Evolutionary conservation across 1,140 invertebrate species (phyloP).

Genomic region (Proctacanthus coquilletti): DNA sequence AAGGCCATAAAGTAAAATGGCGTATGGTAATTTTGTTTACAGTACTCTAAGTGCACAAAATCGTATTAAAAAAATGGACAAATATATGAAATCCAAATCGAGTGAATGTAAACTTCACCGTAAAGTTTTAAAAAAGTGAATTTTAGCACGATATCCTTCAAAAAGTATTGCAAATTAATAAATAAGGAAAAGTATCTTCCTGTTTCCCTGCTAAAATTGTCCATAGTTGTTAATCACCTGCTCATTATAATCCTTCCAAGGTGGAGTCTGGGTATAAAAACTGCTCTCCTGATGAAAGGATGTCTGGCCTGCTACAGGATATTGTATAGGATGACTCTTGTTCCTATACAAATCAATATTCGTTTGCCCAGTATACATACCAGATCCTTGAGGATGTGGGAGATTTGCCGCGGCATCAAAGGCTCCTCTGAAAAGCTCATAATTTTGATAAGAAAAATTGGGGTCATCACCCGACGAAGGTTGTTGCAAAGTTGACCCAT

Average conservation of each 20-base stretch:
- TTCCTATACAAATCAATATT: too few species aligned
- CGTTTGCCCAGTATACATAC: too few species aligned
- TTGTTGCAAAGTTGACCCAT: conserved; percentile 15
- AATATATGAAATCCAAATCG: too few species aligned
- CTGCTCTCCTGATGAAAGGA: conserved; percentile 23
- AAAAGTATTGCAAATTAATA: neutral
- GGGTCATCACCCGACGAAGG: conserved; percentile 6
- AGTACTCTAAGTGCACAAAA: too few species aligned
- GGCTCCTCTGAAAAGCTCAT: conserved; percentile 38
- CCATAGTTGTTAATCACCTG: conserved; percentile 10
- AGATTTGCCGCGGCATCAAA: conserved; percentile 37
- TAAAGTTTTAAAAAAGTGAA: neutral
- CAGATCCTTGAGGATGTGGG: conserved; percentile 1
- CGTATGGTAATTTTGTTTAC: too few species aligned
- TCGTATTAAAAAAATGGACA: too few species aligned
- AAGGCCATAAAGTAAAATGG: too few species aligned
- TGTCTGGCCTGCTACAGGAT: too few species aligned
- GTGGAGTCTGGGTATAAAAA: conserved; percentile 27
- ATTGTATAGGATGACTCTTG: too few species aligned
- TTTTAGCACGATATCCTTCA: neutral
- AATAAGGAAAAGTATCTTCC: neutral
- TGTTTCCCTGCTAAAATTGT: neutral
- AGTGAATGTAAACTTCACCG: neutral
- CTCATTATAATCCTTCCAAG: conserved; percentile 27
- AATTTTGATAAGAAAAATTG: conserved; percentile 32